Conservation (phyloP, 2,888 invertebrate species). For the Mythimna lalbum region DNA sequence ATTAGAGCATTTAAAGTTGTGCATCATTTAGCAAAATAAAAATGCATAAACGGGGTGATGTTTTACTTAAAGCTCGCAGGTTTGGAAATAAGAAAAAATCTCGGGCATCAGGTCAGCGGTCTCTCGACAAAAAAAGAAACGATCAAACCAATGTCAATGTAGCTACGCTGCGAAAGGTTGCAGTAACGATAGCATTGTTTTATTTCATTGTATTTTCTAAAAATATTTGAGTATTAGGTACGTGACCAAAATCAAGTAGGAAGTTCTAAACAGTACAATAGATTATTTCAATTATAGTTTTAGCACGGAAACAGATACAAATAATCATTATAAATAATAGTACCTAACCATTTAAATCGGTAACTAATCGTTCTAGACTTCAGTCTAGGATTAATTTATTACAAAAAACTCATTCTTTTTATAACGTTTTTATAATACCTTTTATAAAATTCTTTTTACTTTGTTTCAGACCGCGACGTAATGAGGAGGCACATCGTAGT, state of each 20-base stretch:
- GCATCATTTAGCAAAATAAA: conserved; percentile 1
- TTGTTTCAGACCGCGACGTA: conserved; percentile 48
- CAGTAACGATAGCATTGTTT: conserved; percentile 17
- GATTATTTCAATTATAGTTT: conserved; percentile 30
- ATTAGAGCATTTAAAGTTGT: neutral
- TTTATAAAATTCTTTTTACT: neutral
- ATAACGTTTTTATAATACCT: neutral
- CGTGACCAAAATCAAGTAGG: conserved; percentile 27
- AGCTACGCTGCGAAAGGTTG: conserved; percentile 18
- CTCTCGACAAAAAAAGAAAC: conserved; percentile 11
- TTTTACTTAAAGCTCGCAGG: conserved; percentile 1
- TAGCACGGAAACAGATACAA: conserved; percentile 41
- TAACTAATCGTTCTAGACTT: conserved; percentile 9
- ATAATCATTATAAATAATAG: conserved; percentile 19
- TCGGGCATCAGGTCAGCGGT: conserved; percentile 27
- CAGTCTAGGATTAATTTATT: neutral
- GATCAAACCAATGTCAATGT: conserved; percentile 50
- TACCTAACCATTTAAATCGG: conserved; percentile 2
- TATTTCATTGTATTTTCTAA: conserved; percentile 5
- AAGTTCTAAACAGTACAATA: conserved; percentile 17
- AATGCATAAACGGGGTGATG: conserved; percentile 5
- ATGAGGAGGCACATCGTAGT: conserved; percentile 76
- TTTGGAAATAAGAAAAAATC: conserved; percentile 25
- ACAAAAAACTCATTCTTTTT: neutral
- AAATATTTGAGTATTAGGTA: conserved; percentile 16